Base-by-base conservation (phyloP, 2,113 vertebrate genomes). In the Recurvirostra avosetta region DNA sequence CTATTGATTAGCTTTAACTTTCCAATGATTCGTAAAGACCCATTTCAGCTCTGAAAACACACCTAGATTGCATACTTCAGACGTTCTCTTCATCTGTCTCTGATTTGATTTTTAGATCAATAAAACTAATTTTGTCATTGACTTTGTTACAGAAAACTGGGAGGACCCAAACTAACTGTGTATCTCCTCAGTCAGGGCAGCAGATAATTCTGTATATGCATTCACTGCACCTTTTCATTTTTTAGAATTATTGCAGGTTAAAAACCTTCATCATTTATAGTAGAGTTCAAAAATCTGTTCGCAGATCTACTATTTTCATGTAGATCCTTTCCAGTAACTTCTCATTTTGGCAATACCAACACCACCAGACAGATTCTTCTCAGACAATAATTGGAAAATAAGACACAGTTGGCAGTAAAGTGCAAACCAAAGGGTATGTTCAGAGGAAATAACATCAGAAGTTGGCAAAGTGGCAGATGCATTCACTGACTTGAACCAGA, bases 401-500 rank as follows among this genome's bases (percentile, higher is more conserved):
- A 91, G 86, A 86, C 65, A 82, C 12, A 86, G 41, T 62, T 95
- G 93, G 91, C 90, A 95, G 77, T 59, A 45, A 90, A 74, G 47
- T 34, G 63, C 50, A 95, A 95, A 92, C 86, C 91, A 95, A 63
- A 89, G 58, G 67, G 50, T 66, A 90, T 80, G 65, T 63, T 92
- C 93, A 86, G 90, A 90, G 81, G 63, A 97, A 92, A 77, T 77
- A 96, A 77, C 59, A 91, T 74, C 93, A 95, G 59, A 82, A 94
- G 41, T n/a, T 95, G 93, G 81, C 89, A 96, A 80, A 30, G 63
- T 58, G 52, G 85, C 21, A 96, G 81, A 91, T 70, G 74, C 16
- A 45, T 86, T 71, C 66, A 22, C 62, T 73, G 71, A 85, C 66
- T 92, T 95, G 71, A 91, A 94, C 55, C 88, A 91, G 55, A 92